phyloP scores from a whole-genome alignment of 2,797 vertebrate species.

The Notoglanidium macrostoma region DNA sequence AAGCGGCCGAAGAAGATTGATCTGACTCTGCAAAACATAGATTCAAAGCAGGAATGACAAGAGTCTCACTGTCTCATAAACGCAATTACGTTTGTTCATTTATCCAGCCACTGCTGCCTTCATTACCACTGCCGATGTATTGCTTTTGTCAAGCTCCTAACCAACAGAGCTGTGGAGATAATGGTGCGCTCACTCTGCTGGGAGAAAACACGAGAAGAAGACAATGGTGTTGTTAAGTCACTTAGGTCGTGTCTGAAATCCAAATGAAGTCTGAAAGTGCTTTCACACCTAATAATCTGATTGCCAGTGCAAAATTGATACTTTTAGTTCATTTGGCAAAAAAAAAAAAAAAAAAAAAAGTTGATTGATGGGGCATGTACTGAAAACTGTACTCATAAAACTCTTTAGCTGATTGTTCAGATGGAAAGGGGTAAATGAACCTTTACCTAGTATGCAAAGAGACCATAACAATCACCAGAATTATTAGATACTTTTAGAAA shows the following conservation, averaged over 20 bases:
- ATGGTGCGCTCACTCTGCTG: neutral
- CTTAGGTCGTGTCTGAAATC: conserved; percentile 14
- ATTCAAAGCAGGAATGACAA: conserved; percentile 46
- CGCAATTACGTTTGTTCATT: conserved; percentile 54
- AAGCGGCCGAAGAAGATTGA: conserved; percentile 42
- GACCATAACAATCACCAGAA: too few species aligned
- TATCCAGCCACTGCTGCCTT: conserved; percentile 42
- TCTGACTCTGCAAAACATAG: conserved; percentile 46
- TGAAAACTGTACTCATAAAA: neutral
- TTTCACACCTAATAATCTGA: neutral
- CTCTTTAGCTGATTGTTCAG: neutral
- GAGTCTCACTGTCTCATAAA: conserved; percentile 43
- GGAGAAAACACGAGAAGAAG: conserved; percentile 8
- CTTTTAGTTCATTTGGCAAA: neutral
- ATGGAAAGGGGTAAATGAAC: neutral
- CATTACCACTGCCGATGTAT: conserved; percentile 46
- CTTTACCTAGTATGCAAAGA: neutral
- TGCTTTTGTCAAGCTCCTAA: conserved; percentile 47
- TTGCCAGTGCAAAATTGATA: neutral
- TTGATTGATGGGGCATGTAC: neutral
- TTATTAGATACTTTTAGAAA: too few species aligned
- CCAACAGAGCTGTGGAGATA: conserved; percentile 27
- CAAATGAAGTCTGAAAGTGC: neutral
- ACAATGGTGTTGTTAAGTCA: conserved; percentile 17
- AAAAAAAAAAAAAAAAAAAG: neutral